Base-by-base conservation (phyloP, 2,888 invertebrate genomes). In the Itoplectis maculator region DNA sequence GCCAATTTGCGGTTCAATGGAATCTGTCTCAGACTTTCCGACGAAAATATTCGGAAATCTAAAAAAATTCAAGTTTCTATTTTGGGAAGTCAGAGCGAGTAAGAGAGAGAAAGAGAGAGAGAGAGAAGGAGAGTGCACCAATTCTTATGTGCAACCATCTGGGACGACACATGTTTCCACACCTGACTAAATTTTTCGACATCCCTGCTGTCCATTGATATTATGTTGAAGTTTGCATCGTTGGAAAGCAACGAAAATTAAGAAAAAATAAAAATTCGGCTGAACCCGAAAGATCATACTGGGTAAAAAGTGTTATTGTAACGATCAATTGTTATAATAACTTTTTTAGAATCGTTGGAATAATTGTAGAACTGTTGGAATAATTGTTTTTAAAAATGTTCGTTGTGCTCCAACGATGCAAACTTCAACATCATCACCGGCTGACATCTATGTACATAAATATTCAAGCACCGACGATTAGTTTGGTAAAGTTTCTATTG, bases 111-210 rank as follows among this genome's bases (percentile, higher is more conserved):
- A 37, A 35, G 56, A 15, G n/a, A 54, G 23, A 42, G 20, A 35
- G 13, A n/a, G 40, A 54, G 11, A 5, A 11, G 29, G 9, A n/a
- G 3, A 20, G 18, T 42, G 2, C 6, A 45, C n/a, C 35, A 18
- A 49, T 9, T 66, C 51, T 11, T 51, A 23, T 11, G 8, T 70
- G 47, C 45, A 56, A 72, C 18, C 73, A 81, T 81, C 69, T 63
- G 77, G 51, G 49, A 77, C 45, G 66, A 81, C 61, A 73, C 23
- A 81, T 61, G 72, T 56, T 11, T 35, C 9, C 9, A 45, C 18
- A 40, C 29, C 37, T 63, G 42, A 42, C 40, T 37, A n/a, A 7
- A 51, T 37, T 40, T 23, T 13, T 47, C n/a, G 11, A 6, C 8
- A 35, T 7, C 13, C 0, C n/a, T 8, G 56, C 18, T 5, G n/a